Base-by-base conservation (phyloP, 2,888 invertebrate species). In the Drosophila siamana region DNA sequence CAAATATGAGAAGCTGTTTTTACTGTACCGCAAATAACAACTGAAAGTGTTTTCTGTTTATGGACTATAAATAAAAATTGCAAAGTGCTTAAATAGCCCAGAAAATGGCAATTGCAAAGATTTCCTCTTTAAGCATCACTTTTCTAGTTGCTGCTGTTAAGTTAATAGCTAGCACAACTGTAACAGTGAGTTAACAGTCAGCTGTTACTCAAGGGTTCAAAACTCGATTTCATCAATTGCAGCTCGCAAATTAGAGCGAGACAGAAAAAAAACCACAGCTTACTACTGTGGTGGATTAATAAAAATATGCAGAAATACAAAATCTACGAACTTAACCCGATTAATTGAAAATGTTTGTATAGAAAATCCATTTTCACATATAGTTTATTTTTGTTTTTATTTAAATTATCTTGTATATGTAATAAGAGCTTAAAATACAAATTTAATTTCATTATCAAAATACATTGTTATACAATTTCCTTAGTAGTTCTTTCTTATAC, bases 401-500 rank as follows among this genome's bases (percentile, higher is more conserved):
- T 82, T 82, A 80, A 84, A 83, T 78, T 86, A 83, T 77, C 57
- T 68, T 87, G 85, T 84, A 82, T 85, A 82, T 79, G 64, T 84
- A 84, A 74, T 74, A 74, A 79, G 73, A 82, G 74, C 82, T 84
- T 83, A 88, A 75, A 86, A 87, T 87, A 87, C 75, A 87, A 86
- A 82, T 82, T 87, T 77, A 48, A 80, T 87, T 87, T 82, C 77
- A 74, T 88, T 85, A 85, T 87, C 84, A 85, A 85, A 85, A 85
- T 85, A 85, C 86, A 85, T 85, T 85, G 84, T 85, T 85, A 85
- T 85, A 85, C 84, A 85, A 86, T 85, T 87, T 88, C 60, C 86
- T 85, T 82, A 87, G 69, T 79, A 74, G 55, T 69, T 69, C 47
- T 84, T 70, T 22, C 60, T 67, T 72, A 16, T 38, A 28, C 80